Evolutionary conservation across 2,888 invertebrate species (phyloP).

Genomic region (Zaprionus bogoriensis): DNA sequence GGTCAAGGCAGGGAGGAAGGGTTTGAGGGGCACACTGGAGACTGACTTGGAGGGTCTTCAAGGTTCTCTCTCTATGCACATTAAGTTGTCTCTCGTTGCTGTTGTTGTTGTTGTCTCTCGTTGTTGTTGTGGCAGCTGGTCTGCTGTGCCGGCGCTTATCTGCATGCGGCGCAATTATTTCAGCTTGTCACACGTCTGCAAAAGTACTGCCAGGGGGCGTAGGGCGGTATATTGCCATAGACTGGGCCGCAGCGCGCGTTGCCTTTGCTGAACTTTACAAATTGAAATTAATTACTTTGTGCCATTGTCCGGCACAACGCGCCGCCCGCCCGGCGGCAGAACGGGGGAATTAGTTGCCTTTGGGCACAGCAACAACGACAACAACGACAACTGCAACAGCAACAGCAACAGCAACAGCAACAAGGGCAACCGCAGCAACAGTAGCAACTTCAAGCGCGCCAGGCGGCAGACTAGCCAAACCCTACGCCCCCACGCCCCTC

Average conservation of each 20-base stretch:
- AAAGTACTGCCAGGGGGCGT: not conserved
- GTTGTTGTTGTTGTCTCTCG: slow-evolving; percentile 29
- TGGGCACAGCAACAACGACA: slow-evolving; percentile 2
- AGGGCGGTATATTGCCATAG: not conserved
- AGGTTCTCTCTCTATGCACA: slow-evolving; percentile 42
- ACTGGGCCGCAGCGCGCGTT: slow-evolving; percentile 29
- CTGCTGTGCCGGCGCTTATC: slow-evolving; percentile 56
- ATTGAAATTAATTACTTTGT: slow-evolving; percentile 78
- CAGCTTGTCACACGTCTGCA: slow-evolving; percentile 62
- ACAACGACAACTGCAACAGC: not conserved
- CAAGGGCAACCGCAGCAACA: not conserved
- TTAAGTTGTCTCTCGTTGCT: slow-evolving; percentile 60
- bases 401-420: not conserved
- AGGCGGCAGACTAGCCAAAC: too few species aligned
- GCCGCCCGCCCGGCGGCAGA: not conserved
- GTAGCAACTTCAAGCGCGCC: not conserved
- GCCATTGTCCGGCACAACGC: slow-evolving; percentile 46
- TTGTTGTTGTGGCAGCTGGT: slow-evolving; percentile 51
- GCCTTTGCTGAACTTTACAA: slow-evolving; percentile 72
- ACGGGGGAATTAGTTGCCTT: slow-evolving; percentile 12
- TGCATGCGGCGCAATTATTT: slow-evolving; percentile 75
- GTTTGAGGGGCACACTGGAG: not conserved
- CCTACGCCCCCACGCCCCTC: too few species aligned
- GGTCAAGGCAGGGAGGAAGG: not conserved
- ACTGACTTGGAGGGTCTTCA: slow-evolving; percentile 19